Percentiles rank a stretch among this genome's conserved stretches.
Conservation (phyloP, 2,888 invertebrate species). For the Anagyrus pseudococci region DNA sequence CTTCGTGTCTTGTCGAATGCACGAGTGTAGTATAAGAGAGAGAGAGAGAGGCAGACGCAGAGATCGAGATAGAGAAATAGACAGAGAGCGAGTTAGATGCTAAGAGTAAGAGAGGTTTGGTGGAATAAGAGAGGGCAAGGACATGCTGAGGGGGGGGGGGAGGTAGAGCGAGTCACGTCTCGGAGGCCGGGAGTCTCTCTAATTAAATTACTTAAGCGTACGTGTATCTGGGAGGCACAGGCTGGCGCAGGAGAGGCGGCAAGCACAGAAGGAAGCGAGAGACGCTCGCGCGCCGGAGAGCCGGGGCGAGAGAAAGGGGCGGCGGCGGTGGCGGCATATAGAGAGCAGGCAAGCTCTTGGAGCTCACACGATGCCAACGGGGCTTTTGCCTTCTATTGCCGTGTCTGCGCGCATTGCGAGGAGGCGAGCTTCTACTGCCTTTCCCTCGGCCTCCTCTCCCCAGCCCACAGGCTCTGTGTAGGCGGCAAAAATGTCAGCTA, state of each 20-base stretch:
- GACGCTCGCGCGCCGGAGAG: too few relatives aligned
- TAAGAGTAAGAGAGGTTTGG: too few relatives aligned
- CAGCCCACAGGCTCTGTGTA: not conserved
- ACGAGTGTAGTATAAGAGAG: too few relatives aligned
- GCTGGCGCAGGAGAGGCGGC: slow-evolving; percentile 18
- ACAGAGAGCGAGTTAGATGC: slow-evolving; percentile 3
- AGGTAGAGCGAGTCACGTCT: slow-evolving; percentile 60
- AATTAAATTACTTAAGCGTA: slow-evolving; percentile 63
- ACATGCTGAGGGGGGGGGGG: slow-evolving; percentile 18
- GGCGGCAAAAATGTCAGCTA: not conserved
- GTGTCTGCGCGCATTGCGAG: not conserved
- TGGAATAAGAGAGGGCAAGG: slow-evolving; percentile 3
- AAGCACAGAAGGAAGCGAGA: not conserved
- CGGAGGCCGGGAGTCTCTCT: slow-evolving; percentile 57
- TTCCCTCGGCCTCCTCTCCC: not conserved
- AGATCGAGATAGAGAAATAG: not conserved
- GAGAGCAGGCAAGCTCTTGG: not conserved
- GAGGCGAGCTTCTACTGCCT: not conserved
- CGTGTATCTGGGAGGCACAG: slow-evolving; percentile 54
- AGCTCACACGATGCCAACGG: not conserved
- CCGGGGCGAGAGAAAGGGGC: slow-evolving; percentile 7
- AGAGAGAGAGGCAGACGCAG: too few relatives aligned
- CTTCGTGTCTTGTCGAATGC: too few relatives aligned
- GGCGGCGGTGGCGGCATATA: slow-evolving; percentile 4
- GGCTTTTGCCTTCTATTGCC: slow-evolving; percentile 7